Conservation (phyloP, 1,140 invertebrate genomes). For the Ceratosolen fusciceps region DNA sequence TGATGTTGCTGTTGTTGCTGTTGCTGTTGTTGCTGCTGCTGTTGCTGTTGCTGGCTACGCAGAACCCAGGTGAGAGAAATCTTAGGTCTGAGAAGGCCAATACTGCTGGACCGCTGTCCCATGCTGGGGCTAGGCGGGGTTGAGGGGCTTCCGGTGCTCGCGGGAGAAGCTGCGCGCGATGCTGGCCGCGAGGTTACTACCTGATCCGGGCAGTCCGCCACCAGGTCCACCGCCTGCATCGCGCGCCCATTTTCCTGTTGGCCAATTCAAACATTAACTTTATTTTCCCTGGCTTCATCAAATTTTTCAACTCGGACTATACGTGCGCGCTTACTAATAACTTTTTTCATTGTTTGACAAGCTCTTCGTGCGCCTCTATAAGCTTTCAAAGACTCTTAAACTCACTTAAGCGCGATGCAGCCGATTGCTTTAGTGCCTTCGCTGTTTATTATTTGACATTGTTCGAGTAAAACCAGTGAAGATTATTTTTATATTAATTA, state of each 20-base stretch:
- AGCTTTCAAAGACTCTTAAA: no score
- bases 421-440: no score
- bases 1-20: conserved; percentile 38
- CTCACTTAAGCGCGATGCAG: no score
- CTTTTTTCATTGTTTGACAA: no score
- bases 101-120: conserved; percentile 69
- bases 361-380: no score
- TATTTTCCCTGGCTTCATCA: no score
- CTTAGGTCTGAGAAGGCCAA: conserved; percentile 74
- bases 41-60: conserved; percentile 73
- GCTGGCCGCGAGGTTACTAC: conserved; percentile 50
- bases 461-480: no score
- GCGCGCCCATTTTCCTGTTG: conserved; percentile 58
- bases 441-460: no score
- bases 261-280: not conserved
- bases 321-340: no score
- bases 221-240: conserved; percentile 63
- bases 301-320: no score
- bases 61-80: conserved; percentile 81
- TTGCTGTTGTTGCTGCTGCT: conserved; percentile 49
- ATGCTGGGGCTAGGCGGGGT: conserved; percentile 56
- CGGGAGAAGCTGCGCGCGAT: conserved; percentile 45
- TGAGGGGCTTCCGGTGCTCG: conserved; percentile 34
- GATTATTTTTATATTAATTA: no score
- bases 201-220: conserved; percentile 60